Conservation (phyloP, 1,140 invertebrate species). For the Platorchestia sp. region DNA sequence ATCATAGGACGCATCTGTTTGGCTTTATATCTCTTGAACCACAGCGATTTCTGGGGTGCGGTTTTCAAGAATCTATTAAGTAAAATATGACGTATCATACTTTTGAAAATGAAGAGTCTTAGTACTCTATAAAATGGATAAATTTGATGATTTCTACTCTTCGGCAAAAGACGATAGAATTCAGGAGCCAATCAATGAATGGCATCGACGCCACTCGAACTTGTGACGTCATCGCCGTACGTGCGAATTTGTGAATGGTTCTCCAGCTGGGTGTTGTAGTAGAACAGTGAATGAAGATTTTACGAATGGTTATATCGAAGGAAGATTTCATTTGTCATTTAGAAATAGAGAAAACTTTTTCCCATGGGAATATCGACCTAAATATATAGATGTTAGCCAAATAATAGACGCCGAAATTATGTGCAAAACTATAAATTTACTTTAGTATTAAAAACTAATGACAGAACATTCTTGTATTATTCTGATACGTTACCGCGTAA, state of each 20-base stretch:
- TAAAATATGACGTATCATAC: background rate
- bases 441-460: background rate
- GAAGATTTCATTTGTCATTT: background rate
- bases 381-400: background rate
- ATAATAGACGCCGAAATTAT: background rate
- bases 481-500: background rate
- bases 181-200: conserved; percentile 51
- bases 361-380: background rate
- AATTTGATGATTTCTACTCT: background rate
- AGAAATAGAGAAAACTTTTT: background rate
- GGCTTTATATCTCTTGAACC: conserved; percentile 12
- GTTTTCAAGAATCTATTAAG: background rate
- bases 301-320: background rate
- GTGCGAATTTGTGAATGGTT: conserved; percentile 26
- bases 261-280: background rate
- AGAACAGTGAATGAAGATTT: background rate
- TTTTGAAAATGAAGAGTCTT: background rate
- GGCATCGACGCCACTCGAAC: conserved; percentile 35
- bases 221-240: conserved; percentile 23
- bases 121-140: background rate
- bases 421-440: background rate
- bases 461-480: background rate
- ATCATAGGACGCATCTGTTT: conserved; percentile 36
- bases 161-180: conserved; percentile 50
- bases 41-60: background rate